Evolutionary conservation across 2,888 invertebrate genomes (phyloP).

Genomic region (Drosophila mettleri): DNA sequence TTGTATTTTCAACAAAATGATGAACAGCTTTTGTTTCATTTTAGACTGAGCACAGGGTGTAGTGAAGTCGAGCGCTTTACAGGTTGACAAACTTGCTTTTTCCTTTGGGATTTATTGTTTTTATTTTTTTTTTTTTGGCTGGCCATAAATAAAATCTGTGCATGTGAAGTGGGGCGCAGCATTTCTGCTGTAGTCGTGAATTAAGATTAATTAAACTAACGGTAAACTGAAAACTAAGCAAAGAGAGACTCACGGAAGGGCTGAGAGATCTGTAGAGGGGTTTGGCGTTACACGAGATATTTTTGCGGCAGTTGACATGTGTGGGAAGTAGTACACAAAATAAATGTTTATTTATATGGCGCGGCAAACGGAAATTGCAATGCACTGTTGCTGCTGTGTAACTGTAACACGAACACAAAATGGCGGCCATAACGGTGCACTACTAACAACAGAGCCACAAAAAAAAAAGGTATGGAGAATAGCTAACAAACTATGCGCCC

Average conservation of each 20-base stretch:
- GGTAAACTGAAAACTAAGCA: constrained; percentile 72
- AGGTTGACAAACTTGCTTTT: not conserved
- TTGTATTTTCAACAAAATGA: not conserved
- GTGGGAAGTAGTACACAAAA: constrained; percentile 71
- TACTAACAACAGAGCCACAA: constrained; percentile 29
- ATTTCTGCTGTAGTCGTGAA: constrained; percentile 77
- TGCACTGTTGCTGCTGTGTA: constrained; percentile 52
- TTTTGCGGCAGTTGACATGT: constrained; percentile 63
- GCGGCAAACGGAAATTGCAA: constrained; percentile 75
- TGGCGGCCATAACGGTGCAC: constrained; percentile 77
- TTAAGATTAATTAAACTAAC: constrained; percentile 79
- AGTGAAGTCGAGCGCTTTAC: not conserved
- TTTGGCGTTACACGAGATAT: constrained; percentile 36
- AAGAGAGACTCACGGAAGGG: not conserved
- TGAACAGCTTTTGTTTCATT: not conserved
- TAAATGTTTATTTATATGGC: constrained; percentile 78
- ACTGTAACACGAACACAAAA: constrained; percentile 68
- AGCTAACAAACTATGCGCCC: constrained; percentile 39
- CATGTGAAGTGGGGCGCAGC: constrained; percentile 71
- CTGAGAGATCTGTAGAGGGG: not conserved
- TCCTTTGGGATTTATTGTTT: constrained; percentile 1
- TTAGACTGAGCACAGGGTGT: constrained; percentile 7
- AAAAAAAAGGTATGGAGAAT: not conserved
- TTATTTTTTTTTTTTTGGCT: constrained; percentile 19
- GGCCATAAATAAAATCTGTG: constrained; percentile 77